Evolutionary conservation across 2,113 vertebrate genomes (phyloP), one percentile per base, ranked within the genome.

Genomic region (Ginglymostoma cirratum): DNA sequence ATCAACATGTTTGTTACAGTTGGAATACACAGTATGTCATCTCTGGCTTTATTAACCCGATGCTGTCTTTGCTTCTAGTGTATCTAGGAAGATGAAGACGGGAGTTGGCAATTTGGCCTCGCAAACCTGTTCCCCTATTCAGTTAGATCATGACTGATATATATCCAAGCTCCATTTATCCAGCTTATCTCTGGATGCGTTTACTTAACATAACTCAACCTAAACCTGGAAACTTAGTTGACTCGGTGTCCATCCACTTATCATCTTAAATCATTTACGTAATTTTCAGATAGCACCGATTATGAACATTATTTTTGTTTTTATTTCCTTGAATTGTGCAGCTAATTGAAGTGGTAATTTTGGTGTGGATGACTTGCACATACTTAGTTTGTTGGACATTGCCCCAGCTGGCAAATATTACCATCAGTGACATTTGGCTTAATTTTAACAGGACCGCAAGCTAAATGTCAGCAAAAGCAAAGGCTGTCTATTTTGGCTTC

Each of bases 351-450:
- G 48, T 69, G 42, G 93, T 95, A 27, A 30, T 70, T 45, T 30
- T 95, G 38, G 42, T 72, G 69, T 24, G 52, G 66, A 38, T 24
- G 23, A 70, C 38, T 70, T 94, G 93, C 67, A 70, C 67, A 70
- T 94, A 67, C 27, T 94, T 67, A 38, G 38, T 12, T 94, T 94
- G 38, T 94, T 45, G 45, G 27, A 76, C 45, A 70, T 48, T 95
- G 27, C 42, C 67, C 93, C 67, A 72, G 52, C 42, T 95, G 94
- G 69, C 65, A 95, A 72, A 45, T 72, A 42, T 24, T 76, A 14
- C 42, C 67, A 95, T 95, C 94, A 95, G 12, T 95, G 94, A 95
- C 45, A 95, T 95, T 72, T 95, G 66, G 67, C 45, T 45, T 48
- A 30, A 14, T 45, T 72, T 48, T 52, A 95, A 76, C 72, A 45